Evolutionary conservation across 1,140 invertebrate genomes (phyloP).

Genomic region (Capitella teleta): DNA sequence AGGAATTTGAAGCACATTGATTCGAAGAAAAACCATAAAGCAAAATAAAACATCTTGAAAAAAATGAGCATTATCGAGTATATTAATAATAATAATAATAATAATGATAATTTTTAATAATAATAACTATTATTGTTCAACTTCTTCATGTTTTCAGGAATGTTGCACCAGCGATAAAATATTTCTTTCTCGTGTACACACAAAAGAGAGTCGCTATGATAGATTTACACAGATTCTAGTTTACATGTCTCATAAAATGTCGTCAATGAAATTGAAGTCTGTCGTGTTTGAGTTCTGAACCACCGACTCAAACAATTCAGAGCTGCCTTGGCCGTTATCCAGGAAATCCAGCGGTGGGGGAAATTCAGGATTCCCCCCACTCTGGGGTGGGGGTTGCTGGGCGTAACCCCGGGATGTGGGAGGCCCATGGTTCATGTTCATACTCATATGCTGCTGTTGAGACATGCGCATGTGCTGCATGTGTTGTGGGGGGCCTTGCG

Average conservation of each 20-base stretch:
- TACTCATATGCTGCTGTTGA: neutral
- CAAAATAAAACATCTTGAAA: neutral
- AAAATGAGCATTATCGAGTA: neutral
- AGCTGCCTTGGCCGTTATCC: neutral
- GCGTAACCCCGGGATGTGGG: neutral
- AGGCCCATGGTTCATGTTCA: conserved; percentile 1
- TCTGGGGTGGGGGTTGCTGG: neutral
- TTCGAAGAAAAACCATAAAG: neutral
- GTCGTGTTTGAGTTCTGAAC: neutral
- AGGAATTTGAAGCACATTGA: too few species aligned
- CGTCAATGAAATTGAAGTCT: conserved; percentile 14
- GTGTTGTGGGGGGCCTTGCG: too few species aligned
- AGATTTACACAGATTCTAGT: neutral
- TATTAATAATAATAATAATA: neutral
- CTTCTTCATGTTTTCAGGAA: neutral
- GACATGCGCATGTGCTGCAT: neutral
- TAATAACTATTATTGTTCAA: too few species aligned
- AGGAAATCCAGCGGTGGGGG: conserved; percentile 3
- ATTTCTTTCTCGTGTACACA: neutral
- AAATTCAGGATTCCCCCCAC: neutral
- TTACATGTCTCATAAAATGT: conserved; percentile 8
- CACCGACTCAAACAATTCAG: neutral
- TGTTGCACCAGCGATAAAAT: neutral
- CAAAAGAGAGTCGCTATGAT: neutral
- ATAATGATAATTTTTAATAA: too few species aligned